These are phyloP conservation scores for Luperina nickerlii DNA, from an alignment of 2,888 invertebrate genomes.

Conservation along the genomic window DNA sequence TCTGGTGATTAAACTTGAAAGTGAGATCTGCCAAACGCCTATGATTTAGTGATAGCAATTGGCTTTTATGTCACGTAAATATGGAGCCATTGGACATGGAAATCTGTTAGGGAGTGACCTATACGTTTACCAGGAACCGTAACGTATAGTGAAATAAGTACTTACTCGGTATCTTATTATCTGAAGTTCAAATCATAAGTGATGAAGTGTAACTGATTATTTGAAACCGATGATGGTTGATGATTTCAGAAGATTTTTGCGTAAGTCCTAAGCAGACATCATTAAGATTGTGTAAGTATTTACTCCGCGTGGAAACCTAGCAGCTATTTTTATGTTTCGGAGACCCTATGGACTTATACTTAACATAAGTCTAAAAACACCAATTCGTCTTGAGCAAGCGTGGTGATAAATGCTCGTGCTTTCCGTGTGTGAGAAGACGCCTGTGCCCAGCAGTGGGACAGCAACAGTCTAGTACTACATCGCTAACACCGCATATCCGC, in stretches of 20 bases:
- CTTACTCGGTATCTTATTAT: not conserved
- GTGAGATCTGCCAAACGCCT: not conserved
- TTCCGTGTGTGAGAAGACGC: not conserved
- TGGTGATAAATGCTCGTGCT: not conserved
- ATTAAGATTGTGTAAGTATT: not conserved
- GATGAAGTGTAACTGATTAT: not conserved
- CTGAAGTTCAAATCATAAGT: not conserved
- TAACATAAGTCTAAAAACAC: not conserved
- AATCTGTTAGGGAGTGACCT: no score
- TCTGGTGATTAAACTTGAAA: no score
- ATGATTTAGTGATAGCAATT: not conserved
- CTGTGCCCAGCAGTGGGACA: not conserved
- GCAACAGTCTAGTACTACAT: not conserved
- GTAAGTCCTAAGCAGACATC: no score
- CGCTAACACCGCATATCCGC: slow-evolving; percentile 48
- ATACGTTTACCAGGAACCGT: no score
- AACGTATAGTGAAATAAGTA: not conserved
- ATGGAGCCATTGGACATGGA: not conserved
- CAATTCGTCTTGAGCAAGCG: not conserved
- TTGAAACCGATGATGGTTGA: not conserved
- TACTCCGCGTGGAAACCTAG: not conserved
- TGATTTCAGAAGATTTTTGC: not conserved
- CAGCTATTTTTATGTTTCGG: not conserved
- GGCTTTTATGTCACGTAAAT: not conserved
- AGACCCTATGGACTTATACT: not conserved